Evolutionary conservation across 2,888 invertebrate species (phyloP).

Genomic region (Himalopsyche kuldschensis): DNA sequence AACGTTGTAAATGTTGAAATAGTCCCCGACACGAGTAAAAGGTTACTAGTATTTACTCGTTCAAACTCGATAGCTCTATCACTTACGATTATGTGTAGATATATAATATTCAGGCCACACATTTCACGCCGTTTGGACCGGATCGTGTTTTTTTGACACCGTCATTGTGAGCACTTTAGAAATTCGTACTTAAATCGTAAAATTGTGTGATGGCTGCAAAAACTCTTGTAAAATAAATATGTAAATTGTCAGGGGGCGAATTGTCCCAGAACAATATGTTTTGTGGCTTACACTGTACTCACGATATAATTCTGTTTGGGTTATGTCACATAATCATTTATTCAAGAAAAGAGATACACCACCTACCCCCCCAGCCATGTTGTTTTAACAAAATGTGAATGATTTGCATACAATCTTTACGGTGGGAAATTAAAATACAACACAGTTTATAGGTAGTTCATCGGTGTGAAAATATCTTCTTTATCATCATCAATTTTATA

Average conservation of each 20-base stretch:
- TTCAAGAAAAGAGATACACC: neutral
- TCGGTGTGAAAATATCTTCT: neutral
- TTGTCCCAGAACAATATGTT: neutral
- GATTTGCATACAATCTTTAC: neutral
- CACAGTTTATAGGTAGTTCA: neutral
- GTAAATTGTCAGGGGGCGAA: neutral
- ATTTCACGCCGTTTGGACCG: too few species aligned
- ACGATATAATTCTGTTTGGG: neutral
- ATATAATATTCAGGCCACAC: too few species aligned
- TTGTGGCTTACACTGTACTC: neutral
- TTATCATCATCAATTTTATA: neutral
- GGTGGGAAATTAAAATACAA: neutral
- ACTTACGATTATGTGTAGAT: too few species aligned
- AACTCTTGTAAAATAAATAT: neutral
- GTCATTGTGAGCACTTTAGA: neutral
- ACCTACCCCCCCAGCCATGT: neutral
- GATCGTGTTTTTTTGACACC: too few species aligned
- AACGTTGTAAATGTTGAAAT: too few species aligned
- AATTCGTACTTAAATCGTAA: neutral
- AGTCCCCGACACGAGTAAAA: too few species aligned
- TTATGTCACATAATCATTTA: neutral
- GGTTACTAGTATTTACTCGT: too few species aligned
- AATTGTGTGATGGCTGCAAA: neutral
- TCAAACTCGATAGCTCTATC: too few species aligned
- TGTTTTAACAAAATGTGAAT: neutral